These are phyloP conservation scores for Papilio xuthus DNA, from an alignment of 1,140 invertebrate species.

Conservation along the genomic window DNA sequence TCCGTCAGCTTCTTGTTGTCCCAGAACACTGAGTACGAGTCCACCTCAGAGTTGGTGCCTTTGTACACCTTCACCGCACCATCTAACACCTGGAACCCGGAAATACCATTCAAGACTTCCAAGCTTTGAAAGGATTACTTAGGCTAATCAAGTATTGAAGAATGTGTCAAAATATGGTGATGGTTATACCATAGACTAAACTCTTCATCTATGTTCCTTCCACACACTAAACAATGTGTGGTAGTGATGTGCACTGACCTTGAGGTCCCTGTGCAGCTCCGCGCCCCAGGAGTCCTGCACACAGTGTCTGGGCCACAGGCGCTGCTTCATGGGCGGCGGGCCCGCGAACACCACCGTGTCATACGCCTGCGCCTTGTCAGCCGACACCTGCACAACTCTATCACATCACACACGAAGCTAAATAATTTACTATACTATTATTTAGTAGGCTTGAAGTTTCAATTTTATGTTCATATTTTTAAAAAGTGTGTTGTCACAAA, in stretches of 20 bases:
- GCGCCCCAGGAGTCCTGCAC: constrained; percentile 97
- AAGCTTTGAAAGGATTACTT: not conserved
- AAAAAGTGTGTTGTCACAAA: too few relatives aligned
- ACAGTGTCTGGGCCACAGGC: constrained; percentile 97
- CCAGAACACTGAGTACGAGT: constrained; percentile 99
- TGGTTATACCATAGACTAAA: too few relatives aligned
- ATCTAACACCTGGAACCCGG: constrained; percentile 58
- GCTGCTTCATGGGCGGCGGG: constrained; percentile 91
- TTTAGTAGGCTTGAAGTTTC: too few relatives aligned
- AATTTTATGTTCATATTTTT: too few relatives aligned
- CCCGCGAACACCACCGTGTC: constrained; percentile 96
- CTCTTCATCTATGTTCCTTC: too few relatives aligned
- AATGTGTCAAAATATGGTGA: not conserved
- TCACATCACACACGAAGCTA: not conserved
- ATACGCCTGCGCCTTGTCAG: constrained; percentile 90
- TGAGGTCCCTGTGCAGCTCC: constrained; percentile 95
- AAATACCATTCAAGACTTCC: not conserved
- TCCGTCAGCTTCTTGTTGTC: constrained; percentile 96
- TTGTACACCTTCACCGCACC: constrained; percentile 94
- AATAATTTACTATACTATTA: not conserved
- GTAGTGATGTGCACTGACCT: constrained; percentile 79
- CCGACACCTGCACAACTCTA: constrained; percentile 73
- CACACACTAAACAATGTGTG: not conserved
- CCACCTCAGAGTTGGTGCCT: constrained; percentile 96
- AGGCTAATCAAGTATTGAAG: not conserved